Conservation (phyloP, 2,888 invertebrate species). For the Pinctada fucata region DNA sequence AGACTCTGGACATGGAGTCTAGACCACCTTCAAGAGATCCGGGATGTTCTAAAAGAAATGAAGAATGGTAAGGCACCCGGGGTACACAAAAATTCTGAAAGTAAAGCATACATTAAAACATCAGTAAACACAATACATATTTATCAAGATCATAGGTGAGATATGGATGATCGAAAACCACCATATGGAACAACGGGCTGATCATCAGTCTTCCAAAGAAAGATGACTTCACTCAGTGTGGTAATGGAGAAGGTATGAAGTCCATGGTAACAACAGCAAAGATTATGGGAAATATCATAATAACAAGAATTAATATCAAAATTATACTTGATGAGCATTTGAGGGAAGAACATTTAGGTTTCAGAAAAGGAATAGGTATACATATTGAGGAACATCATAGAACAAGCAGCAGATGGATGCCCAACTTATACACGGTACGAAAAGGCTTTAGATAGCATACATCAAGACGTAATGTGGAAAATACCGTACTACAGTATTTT, state of each 20-base stretch:
- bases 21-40: no score
- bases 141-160: no score
- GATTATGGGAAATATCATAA: neutral
- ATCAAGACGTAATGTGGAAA: neutral
- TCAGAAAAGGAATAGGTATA: neutral
- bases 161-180: no score
- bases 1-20: no score
- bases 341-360: neutral
- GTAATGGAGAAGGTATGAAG: neutral
- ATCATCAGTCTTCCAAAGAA: neutral
- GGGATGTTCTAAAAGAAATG: no score
- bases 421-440: neutral
- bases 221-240: neutral
- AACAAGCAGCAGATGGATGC: neutral
- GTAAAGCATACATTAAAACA: no score
- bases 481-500: neutral
- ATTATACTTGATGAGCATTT: neutral
- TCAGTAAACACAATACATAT: no score
- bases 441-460: neutral
- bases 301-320: neutral
- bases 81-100: no score
- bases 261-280: neutral
- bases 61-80: no score
- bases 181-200: neutral
- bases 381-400: neutral